Evolutionary conservation across 2,113 vertebrate species (phyloP).

Genomic region (Lampris megalopsis): DNA sequence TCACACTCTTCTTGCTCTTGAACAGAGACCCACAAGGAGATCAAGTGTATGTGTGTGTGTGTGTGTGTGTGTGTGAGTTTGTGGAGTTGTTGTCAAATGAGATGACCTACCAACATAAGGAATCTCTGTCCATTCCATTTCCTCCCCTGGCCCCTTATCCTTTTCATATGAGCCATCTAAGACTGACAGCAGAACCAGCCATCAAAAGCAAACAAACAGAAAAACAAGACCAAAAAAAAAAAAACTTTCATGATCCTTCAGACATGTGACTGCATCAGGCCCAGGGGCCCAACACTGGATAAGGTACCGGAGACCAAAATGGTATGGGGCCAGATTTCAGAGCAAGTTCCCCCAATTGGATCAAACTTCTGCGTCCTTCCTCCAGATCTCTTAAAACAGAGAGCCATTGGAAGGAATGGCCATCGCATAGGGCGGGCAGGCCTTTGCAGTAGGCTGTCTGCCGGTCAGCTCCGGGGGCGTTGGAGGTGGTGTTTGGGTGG

Average conservation of each 20-base stretch:
- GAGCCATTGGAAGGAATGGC: conserved; percentile 48
- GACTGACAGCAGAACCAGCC: too few species aligned
- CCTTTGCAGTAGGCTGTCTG: conserved; percentile 24
- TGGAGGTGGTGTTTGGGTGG: neutral
- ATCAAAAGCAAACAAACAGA: too few species aligned
- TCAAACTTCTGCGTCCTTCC: conserved; percentile 43
- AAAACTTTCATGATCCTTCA: conserved; percentile 17
- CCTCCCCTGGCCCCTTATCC: neutral
- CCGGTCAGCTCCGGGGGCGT: conserved; percentile 13
- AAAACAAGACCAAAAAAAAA: too few species aligned
- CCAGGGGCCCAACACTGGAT: conserved; percentile 21
- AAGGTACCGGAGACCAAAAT: conserved; percentile 31
- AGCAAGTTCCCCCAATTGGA: conserved; percentile 21
- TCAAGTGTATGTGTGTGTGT: neutral
- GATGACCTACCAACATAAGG: conserved; percentile 30
- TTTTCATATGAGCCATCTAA: neutral
- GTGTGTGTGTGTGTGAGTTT: too few species aligned
- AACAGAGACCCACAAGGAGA: conserved; percentile 22
- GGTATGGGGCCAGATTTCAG: conserved; percentile 5
- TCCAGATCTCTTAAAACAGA: conserved; percentile 77
- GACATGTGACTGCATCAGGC: conserved; percentile 38
- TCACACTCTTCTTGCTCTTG: conserved; percentile 23
- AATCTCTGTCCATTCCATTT: conserved; percentile 44
- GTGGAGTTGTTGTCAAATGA: neutral
- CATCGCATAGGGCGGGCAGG: conserved; percentile 16